Conservation (phyloP, 2,113 vertebrate genomes). For the Siniperca chuatsi region DNA sequence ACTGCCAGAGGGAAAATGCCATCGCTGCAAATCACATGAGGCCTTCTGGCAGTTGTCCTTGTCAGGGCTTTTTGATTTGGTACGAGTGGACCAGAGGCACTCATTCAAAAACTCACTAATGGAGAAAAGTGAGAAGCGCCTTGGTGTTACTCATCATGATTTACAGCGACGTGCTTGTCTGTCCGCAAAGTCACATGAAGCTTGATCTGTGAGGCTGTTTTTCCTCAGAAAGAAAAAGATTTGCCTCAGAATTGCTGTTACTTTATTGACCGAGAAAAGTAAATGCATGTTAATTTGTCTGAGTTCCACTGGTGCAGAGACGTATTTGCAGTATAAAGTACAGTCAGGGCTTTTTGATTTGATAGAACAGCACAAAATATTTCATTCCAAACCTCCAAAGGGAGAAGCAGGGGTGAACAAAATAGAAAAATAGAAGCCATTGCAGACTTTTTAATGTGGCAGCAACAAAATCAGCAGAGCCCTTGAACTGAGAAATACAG, state of each 20-base stretch:
- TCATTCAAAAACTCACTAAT: constrained; percentile 67
- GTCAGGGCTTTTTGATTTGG: constrained; percentile 69
- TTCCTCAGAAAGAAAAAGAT: constrained; percentile 7
- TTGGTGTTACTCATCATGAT: constrained; percentile 52
- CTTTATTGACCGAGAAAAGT: constrained; percentile 8
- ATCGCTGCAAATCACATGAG: constrained; percentile 63
- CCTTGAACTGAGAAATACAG: not conserved
- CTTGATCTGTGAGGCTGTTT: constrained; percentile 14
- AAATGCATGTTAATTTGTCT: constrained; percentile 30
- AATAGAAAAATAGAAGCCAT: not conserved
- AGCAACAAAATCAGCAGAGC: not conserved
- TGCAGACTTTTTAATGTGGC: not conserved
- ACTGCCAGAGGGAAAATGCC: constrained; percentile 61
- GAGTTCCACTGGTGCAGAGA: not conserved
- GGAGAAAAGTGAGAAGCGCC: constrained; percentile 58
- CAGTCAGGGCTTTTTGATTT: constrained; percentile 10
- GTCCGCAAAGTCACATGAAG: constrained; percentile 1
- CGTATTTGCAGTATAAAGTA: not conserved
- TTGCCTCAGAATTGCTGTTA: not conserved
- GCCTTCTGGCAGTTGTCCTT: constrained; percentile 67
- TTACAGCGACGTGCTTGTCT: constrained; percentile 18
- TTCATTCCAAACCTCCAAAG: constrained; percentile 6
- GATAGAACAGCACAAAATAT: constrained; percentile 6
- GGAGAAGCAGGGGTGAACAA: not conserved
- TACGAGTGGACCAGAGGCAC: constrained; percentile 58